phyloP scores from a whole-genome alignment of 2,113 vertebrate species.

The Phaetusa simplex region DNA sequence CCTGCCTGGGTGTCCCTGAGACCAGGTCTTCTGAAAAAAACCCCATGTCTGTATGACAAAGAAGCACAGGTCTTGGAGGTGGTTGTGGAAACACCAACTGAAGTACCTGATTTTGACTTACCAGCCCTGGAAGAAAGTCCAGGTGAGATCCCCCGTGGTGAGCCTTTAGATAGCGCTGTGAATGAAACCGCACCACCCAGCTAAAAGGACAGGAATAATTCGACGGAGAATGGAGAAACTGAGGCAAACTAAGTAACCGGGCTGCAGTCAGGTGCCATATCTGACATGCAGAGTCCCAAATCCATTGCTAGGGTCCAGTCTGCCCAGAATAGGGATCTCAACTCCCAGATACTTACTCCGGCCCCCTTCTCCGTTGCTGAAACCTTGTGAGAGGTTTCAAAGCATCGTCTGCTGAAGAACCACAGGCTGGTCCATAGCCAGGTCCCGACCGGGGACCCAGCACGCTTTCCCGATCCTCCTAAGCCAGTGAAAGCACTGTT shows the following conservation, averaged over 20 bases:
- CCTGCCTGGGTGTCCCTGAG: not conserved
- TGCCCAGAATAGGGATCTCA: not conserved
- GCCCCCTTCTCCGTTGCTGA: not conserved
- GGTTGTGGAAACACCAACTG: not conserved
- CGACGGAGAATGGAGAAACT: not conserved
- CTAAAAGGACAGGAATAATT: not conserved
- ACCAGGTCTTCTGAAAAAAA: not conserved
- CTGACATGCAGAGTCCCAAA: not conserved
- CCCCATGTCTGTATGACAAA: no score
- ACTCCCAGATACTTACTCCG: not conserved
- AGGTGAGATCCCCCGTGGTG: not conserved
- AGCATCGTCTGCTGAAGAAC: not conserved
- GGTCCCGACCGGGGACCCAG: not conserved
- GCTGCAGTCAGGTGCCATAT: rapidly evolving
- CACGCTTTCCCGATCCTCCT: not conserved
- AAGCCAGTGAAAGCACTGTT: not conserved
- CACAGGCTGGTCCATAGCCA: not conserved
- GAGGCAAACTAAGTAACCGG: not conserved
- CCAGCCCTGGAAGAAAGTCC: not conserved
- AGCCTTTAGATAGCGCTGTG: no score
- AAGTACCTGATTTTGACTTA: not conserved
- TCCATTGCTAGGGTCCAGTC: no score
- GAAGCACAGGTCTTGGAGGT: not conserved
- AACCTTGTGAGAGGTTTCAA: not conserved
- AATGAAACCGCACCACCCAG: no score